Conservation (phyloP, 2,113 vertebrate genomes). For the Vulpes ferrilata region DNA sequence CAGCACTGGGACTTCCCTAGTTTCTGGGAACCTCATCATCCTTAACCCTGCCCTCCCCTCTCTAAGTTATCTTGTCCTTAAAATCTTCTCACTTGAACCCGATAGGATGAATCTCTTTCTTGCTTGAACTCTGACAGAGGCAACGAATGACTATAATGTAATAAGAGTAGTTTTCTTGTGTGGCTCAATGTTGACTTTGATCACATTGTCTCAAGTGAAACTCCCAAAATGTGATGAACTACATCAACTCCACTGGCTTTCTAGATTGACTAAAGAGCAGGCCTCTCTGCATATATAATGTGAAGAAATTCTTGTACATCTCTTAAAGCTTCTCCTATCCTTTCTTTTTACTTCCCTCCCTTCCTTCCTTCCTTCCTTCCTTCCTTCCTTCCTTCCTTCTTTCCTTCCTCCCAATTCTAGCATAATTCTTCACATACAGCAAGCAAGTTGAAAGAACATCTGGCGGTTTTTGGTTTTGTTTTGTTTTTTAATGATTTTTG, state of each 20-base stretch:
- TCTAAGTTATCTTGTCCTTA: not conserved
- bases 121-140: not conserved
- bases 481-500: not conserved
- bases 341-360: too few species aligned
- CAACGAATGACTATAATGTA: not conserved
- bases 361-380: not conserved
- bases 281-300: not conserved
- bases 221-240: not conserved
- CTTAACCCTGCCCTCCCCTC: not conserved
- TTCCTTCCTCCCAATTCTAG: not conserved
- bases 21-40: not conserved
- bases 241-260: not conserved
- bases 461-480: not conserved
- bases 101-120: not conserved
- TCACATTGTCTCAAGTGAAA: not conserved
- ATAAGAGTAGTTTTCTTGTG: not conserved
- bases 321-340: not conserved
- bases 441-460: not conserved
- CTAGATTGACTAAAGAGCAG: not conserved
- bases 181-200: not conserved
- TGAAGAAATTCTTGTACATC: not conserved
- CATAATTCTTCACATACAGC: not conserved
- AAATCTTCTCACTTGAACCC: not conserved
- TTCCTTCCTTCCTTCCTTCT: too few species aligned
- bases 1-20: not conserved